Conservation (phyloP, 2,888 invertebrate species). For the Bellardia bayeri region DNA sequence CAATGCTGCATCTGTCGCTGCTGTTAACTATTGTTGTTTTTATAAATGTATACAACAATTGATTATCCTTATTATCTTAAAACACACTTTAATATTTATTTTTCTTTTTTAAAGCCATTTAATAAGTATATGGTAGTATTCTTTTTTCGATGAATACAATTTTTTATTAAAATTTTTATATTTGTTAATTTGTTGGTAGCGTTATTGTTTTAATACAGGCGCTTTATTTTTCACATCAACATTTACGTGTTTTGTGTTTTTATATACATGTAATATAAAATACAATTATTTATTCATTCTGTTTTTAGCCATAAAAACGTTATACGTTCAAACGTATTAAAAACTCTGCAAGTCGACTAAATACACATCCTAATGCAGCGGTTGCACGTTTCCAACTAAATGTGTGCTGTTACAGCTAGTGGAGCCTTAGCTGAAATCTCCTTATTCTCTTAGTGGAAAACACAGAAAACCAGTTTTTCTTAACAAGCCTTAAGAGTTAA, state of each 20-base stretch:
- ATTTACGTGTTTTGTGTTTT: conserved; percentile 47
- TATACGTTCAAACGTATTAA: conserved; percentile 40
- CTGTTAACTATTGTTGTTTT: too few relatives aligned
- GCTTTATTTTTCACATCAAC: conserved; percentile 19
- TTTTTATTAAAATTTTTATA: neutral
- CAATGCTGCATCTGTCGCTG: too few relatives aligned
- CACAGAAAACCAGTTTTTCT: conserved; percentile 34
- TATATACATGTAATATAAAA: neutral
- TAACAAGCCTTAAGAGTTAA: neutral
- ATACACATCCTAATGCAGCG: conserved; percentile 14
- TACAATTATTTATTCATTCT: conserved; percentile 6
- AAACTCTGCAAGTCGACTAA: neutral
- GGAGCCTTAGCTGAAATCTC: conserved; percentile 52
- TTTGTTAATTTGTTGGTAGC: neutral
- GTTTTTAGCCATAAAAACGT: conserved; percentile 35
- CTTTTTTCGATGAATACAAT: too few relatives aligned
- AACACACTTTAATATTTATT: conserved; percentile 18
- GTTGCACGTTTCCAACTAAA: conserved; percentile 58
- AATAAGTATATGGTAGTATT: too few relatives aligned
- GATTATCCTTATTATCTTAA: neutral
- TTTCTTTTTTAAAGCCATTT: conserved; percentile 18
- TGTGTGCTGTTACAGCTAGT: conserved; percentile 36
- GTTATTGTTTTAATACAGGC: conserved; percentile 17
- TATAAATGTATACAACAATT: neutral
- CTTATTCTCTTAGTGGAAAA: conserved; percentile 23